Conservation (phyloP, 2,888 invertebrate species). For the Lepidocyrtoides sp. region DNA sequence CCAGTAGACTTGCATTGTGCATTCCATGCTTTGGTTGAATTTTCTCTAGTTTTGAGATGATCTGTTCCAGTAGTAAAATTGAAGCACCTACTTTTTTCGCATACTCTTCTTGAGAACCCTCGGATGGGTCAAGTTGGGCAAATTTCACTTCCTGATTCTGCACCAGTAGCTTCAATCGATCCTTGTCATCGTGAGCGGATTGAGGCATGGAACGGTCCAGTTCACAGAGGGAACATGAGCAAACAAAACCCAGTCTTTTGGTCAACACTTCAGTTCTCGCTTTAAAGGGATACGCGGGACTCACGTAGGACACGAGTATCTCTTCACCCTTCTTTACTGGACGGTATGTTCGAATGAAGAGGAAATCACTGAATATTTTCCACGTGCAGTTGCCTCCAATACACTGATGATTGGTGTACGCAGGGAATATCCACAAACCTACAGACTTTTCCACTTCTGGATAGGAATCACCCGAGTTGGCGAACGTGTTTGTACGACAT, state of each 20-base stretch:
- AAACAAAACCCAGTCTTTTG: conserved; percentile 74
- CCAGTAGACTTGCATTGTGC: conserved; percentile 63
- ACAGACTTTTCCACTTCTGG: conserved; percentile 76
- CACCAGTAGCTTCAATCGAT: conserved; percentile 56
- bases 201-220: conserved; percentile 55
- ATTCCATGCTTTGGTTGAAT: conserved; percentile 74
- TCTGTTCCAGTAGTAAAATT: conserved; percentile 65
- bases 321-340: conserved; percentile 73
- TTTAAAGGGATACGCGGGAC: conserved; percentile 66
- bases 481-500: conserved; percentile 69
- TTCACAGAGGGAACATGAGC: conserved; percentile 67
- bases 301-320: conserved; percentile 72
- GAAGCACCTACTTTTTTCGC: conserved; percentile 65
- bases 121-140: conserved; percentile 40
- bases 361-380: conserved; percentile 79
- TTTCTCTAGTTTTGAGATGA: conserved; percentile 70
- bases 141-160: conserved; percentile 73
- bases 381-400: conserved; percentile 77
- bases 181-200: conserved; percentile 33
- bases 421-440: conserved; percentile 77
- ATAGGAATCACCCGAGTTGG: conserved; percentile 68
- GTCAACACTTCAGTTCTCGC: conserved; percentile 67
- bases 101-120: not conserved
- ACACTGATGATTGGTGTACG: conserved; percentile 78
- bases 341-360: conserved; percentile 70